A percentile compares a stretch with the other conserved stretches of the same genome.
Conservation (phyloP, 92 coral and sea anemone species). For the Phenganax stokvisi region DNA sequence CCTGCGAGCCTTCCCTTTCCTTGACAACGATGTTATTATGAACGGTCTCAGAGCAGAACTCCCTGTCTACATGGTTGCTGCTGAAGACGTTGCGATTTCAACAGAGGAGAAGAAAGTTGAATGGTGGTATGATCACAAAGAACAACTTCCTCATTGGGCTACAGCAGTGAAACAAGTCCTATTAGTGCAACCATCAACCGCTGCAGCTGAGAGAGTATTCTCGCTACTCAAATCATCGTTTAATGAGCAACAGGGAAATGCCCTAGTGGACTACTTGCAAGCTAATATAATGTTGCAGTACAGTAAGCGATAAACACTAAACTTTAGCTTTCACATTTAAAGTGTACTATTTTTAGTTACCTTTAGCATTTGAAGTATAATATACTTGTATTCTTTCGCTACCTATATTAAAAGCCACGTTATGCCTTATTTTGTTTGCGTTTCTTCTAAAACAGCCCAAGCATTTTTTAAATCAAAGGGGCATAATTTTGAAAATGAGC, state of each 20-base stretch:
- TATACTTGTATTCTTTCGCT: no score
- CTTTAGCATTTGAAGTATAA: no score
- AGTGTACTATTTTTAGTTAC: no score
- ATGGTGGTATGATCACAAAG: constrained; percentile 58
- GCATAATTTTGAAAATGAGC: neutral
- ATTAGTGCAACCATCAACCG: constrained; percentile 40
- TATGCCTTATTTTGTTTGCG: neutral
- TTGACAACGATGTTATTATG: constrained; percentile 50
- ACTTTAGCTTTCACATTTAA: no score
- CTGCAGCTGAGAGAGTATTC: constrained; percentile 47
- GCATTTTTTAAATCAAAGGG: neutral
- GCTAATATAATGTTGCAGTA: no score
- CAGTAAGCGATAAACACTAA: no score
- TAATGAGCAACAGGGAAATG: constrained; percentile 5
- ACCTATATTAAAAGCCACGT: constrained; percentile 8
- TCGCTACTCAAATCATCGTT: constrained; percentile 41
- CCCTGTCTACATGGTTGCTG: constrained; percentile 46
- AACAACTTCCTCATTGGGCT: constrained; percentile 59
- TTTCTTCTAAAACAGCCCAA: neutral
- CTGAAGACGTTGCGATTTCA: constrained; percentile 42
- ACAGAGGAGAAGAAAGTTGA: constrained; percentile 33
- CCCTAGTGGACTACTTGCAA: constrained; percentile 40
- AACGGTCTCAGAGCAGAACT: constrained; percentile 41
- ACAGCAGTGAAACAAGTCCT: constrained; percentile 44
- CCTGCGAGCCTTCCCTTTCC: constrained; percentile 54